phyloP scores from a whole-genome alignment of 2,113 vertebrate genomes.

The Ictalurus furcatus region DNA sequence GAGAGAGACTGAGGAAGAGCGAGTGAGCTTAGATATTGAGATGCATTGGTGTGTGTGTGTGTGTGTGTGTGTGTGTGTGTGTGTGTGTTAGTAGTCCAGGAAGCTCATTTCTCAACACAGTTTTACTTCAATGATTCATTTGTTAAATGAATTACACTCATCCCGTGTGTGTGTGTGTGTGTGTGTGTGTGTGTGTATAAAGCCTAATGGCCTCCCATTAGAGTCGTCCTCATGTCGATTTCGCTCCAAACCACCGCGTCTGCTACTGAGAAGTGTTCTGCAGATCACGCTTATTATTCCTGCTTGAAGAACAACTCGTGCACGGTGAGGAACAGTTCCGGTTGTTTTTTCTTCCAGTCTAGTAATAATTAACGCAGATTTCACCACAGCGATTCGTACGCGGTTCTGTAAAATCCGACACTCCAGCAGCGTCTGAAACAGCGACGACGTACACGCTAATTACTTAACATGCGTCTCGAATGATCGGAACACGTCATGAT shows the following conservation, averaged over 20 bases:
- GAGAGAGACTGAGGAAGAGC: too few species aligned
- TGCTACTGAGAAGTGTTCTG: background rate
- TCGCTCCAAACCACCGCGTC: background rate
- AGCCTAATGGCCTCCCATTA: background rate
- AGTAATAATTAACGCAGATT: background rate
- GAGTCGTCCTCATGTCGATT: background rate
- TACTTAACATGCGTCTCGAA: too few species aligned
- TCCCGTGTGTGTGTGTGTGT: background rate
- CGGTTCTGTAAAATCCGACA: background rate
- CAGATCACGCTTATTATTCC: background rate
- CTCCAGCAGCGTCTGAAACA: background rate
- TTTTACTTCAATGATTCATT: too few species aligned
- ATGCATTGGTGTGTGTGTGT: background rate
- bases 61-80: constrained; percentile 1
- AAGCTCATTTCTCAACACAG: too few species aligned
- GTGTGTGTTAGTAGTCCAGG: background rate
- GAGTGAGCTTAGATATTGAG: background rate
- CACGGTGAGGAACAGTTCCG: background rate
- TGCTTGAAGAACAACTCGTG: background rate
- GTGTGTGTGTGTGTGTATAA: background rate
- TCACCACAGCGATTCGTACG: background rate
- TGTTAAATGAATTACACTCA: too few species aligned
- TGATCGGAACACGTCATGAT: too few species aligned
- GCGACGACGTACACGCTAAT: too few species aligned
- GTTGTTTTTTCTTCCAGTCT: background rate